Evolutionary conservation across 2,888 invertebrate species (phyloP), one percentile per base, ranked within the genome.

Genomic region (Sarcophaga carnaria): DNA sequence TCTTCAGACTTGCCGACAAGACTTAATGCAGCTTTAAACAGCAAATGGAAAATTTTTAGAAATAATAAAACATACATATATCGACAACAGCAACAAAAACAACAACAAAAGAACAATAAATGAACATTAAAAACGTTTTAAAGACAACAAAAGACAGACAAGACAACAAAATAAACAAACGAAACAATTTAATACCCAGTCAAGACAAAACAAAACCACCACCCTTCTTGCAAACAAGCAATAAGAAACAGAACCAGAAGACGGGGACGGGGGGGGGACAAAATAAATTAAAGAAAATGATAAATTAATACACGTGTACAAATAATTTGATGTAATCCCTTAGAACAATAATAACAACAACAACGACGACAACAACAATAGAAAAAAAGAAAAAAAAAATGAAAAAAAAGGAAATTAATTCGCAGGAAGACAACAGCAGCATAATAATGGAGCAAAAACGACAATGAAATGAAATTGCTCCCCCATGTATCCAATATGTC

Each of bases 1-100:
- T 12, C 54, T 54, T 37, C 8, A 37, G 37, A 37, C 47, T 71
- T 60, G 45, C 59, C 59, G 81, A 81, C 70, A 82, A 49, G 59
- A 37, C 82, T 66, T 77, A 82, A 82, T 71, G 77, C 77, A 60
- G 75, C 71, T 83, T 37, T 66, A n/a, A 83, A 14, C 76, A 64
- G 80, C 27, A 80, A 80, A 80, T 67, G 20, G 47, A 60, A 63
- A 64, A n/a, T 54, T 54, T 54, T 37, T 37, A 37, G 8, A 37
- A 37, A 10, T 10, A 10, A 37, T 37, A 37, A 37, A 37, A 37
- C 37, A 37, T 25, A 37, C 37, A 37, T 25, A 71, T 54, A 70
- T 71, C 47, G 49, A 22, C 17, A 81, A 62, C 59, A 3, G 4
- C 47, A 60, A 54, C 27, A 77, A 75, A 4, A 54, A 54, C 14